These are phyloP conservation scores for Oedothorax gibbosus DNA, from an alignment of 1,140 invertebrate genomes.

Conservation along the genomic window DNA sequence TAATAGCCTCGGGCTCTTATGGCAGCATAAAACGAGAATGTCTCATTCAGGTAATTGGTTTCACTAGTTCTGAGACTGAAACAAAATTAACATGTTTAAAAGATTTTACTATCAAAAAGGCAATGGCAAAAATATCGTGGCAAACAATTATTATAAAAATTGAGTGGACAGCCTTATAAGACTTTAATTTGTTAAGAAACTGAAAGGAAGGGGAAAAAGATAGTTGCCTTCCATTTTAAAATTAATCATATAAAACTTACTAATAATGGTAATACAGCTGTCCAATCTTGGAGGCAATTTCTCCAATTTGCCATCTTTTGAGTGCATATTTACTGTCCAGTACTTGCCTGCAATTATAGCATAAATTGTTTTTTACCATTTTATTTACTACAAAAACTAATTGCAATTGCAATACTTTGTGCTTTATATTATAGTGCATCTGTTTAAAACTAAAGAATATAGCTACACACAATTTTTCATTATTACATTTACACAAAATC, in stretches of 20 bases:
- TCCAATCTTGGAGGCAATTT: conserved; percentile 98
- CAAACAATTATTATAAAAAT: too few relatives aligned
- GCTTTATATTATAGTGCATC: too few relatives aligned
- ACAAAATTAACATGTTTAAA: conserved; percentile 63
- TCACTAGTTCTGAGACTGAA: conserved; percentile 91
- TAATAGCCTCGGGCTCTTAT: conserved; percentile 95
- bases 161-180: background rate
- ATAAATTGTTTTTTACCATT: too few relatives aligned
- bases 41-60: conserved; percentile 95
- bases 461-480: too few relatives aligned
- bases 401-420: too few relatives aligned
- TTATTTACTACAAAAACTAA: too few relatives aligned
- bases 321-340: conserved; percentile 94
- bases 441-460: too few relatives aligned
- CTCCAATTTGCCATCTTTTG: conserved; percentile 98
- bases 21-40: conserved; percentile 95
- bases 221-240: background rate
- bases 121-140: too few relatives aligned
- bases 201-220: background rate
- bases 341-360: conserved; percentile 74
- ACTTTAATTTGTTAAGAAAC: background rate
- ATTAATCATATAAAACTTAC: conserved; percentile 74
- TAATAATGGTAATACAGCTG: conserved; percentile 99
- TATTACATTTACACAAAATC: too few relatives aligned
- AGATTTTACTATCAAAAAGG: too few relatives aligned